phyloP scores from a whole-genome alignment of 2,113 vertebrate species.

The Podarcis raffonei region DNA sequence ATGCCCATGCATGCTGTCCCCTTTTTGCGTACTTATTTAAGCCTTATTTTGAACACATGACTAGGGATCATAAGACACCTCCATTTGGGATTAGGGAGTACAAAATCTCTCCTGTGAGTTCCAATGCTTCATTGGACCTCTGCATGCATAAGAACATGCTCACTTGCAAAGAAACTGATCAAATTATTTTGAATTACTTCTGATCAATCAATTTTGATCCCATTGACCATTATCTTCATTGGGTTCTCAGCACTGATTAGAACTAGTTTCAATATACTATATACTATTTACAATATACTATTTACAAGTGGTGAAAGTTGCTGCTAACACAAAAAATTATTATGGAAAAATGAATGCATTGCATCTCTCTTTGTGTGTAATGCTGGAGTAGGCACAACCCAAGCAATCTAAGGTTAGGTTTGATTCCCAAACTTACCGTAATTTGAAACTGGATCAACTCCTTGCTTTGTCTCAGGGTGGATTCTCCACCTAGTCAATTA shows the following conservation, averaged over 20 bases:
- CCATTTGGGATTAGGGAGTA: not conserved
- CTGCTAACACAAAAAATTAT: not conserved
- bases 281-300: not conserved
- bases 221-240: not conserved
- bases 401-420: not conserved
- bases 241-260: not conserved
- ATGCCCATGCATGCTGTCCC: too few relatives aligned
- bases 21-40: too few relatives aligned
- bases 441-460: constrained; percentile 22
- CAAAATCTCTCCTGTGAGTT: not conserved
- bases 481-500: constrained; percentile 54
- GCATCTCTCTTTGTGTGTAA: not conserved
- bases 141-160: not conserved
- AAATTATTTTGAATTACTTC: not conserved
- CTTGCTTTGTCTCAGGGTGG: constrained; percentile 37
- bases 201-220: not conserved
- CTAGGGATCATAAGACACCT: not conserved
- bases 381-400: not conserved
- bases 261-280: not conserved
- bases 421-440: constrained; percentile 7
- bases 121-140: not conserved
- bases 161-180: not conserved
- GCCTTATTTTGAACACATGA: too few relatives aligned
- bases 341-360: not conserved
- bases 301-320: not conserved